phyloP scores from a whole-genome alignment of 2,113 vertebrate genomes.

The Orycteropus afer region DNA sequence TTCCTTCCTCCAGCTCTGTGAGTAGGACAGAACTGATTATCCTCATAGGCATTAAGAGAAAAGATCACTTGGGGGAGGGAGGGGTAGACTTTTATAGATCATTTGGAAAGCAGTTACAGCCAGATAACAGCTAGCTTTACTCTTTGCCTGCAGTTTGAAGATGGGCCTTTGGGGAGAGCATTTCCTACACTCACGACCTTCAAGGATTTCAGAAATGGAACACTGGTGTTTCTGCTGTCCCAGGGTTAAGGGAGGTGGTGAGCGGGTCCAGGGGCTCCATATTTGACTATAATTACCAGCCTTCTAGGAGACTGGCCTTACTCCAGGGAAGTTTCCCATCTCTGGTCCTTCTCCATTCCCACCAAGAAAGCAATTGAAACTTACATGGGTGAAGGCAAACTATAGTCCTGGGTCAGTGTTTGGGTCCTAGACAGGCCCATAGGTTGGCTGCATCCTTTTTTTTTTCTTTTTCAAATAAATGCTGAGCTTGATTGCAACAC shows the following conservation, averaged over 20 bases:
- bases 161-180: background rate
- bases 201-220: background rate
- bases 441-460: background rate
- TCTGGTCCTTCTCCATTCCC: background rate
- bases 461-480: background rate
- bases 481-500: background rate
- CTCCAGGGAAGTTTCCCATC: background rate
- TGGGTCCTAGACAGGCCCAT: background rate
- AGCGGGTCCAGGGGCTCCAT: background rate
- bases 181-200: background rate
- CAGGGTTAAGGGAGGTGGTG: background rate
- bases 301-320: background rate
- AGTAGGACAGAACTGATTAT: background rate
- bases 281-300: background rate
- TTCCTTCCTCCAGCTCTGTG: background rate
- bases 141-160: background rate
- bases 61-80: background rate
- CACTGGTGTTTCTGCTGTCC: background rate
- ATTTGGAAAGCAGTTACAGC: slow-evolving; percentile 9
- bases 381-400: background rate
- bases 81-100: background rate
- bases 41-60: background rate
- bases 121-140: background rate
- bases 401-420: background rate
- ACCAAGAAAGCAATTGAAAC: background rate